Evolutionary conservation across 1,140 invertebrate genomes (phyloP).

Genomic region (Diplogasteroides magnus): DNA sequence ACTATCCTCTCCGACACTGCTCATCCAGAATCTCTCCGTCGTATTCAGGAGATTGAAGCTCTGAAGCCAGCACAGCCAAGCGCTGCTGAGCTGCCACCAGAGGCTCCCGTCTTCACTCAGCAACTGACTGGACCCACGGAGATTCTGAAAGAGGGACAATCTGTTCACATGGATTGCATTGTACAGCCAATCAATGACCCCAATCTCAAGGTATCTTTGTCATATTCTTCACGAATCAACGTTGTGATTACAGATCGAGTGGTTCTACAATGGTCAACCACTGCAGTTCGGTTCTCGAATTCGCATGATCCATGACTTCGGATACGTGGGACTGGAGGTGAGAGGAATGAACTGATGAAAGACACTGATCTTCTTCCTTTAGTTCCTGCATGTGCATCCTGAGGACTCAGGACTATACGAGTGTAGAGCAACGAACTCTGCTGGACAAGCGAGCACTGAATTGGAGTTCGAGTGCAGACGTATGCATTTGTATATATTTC

Average conservation of each 20-base stretch:
- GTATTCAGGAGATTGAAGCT: slow-evolving; percentile 78
- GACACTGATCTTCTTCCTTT: not conserved
- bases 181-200: slow-evolving; percentile 92
- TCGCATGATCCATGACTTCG: slow-evolving; percentile 88
- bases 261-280: slow-evolving; percentile 48
- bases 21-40: slow-evolving; percentile 87
- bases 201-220: slow-evolving; percentile 70
- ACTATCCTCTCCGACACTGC: slow-evolving; percentile 84
- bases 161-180: slow-evolving; percentile 86
- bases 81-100: slow-evolving; percentile 38
- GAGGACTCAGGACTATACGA: slow-evolving; percentile 94
- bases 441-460: slow-evolving; percentile 87
- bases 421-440: slow-evolving; percentile 79
- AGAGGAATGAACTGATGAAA: too few relatives aligned
- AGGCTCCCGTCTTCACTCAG: slow-evolving; percentile 49
- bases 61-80: slow-evolving; percentile 60
- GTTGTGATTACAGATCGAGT: slow-evolving; percentile 38
- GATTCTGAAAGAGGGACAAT: slow-evolving; percentile 69
- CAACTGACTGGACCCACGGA: slow-evolving; percentile 42
- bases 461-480: slow-evolving; percentile 66
- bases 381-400: slow-evolving; percentile 66
- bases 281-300: slow-evolving; percentile 69
- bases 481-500: slow-evolving; percentile 16
- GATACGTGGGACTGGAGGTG: slow-evolving; percentile 84
- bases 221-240: not conserved